phyloP scores from a whole-genome alignment of 2,888 invertebrate species.

The Steinernema scapterisci region DNA sequence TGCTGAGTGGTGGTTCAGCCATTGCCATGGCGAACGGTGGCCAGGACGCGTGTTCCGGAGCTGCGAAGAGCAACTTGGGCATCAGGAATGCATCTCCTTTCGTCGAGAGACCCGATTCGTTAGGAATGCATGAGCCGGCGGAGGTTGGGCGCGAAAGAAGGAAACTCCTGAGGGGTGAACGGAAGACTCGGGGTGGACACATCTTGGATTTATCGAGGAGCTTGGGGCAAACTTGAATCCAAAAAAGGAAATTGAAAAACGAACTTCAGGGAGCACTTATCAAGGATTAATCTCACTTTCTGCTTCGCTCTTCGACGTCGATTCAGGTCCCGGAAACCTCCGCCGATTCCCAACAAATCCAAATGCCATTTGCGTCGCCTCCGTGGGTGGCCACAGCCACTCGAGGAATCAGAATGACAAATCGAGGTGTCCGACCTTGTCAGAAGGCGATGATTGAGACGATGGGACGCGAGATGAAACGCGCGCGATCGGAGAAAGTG shows the following conservation, averaged over 20 bases:
- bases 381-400: not conserved
- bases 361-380: no score
- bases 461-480: not conserved
- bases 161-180: no score
- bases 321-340: no score
- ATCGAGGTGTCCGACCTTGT: constrained; percentile 26
- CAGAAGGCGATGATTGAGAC: constrained; percentile 1
- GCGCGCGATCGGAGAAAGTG: constrained; percentile 23
- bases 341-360: no score
- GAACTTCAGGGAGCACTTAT: no score
- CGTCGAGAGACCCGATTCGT: not conserved
- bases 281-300: no score
- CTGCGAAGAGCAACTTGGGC: constrained; percentile 5
- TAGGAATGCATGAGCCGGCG: not conserved
- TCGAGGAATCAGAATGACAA: not conserved
- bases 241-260: no score
- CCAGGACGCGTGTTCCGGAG: not conserved
- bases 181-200: not conserved
- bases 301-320: no score
- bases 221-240: no score
- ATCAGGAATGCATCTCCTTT: not conserved
- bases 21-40: not conserved
- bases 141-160: not conserved
- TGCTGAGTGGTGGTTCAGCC: constrained; percentile 2
- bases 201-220: no score